Evolutionary conservation across 2,888 invertebrate genomes (phyloP).

Genomic region (Steromphala cineraria): DNA sequence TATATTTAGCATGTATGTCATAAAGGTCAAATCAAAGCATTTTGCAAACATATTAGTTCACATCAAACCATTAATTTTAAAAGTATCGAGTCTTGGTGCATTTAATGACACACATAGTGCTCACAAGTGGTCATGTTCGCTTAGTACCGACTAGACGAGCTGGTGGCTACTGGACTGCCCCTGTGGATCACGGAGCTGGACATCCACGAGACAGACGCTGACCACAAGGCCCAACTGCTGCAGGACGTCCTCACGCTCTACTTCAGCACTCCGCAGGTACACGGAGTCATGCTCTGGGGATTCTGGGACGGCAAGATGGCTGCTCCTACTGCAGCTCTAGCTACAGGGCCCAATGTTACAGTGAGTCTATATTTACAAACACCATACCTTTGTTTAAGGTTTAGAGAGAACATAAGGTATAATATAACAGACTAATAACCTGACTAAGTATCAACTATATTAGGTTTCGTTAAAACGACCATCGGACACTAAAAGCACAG

Average conservation of each 20-base stretch:
- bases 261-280: slow-evolving; percentile 38
- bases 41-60: too few species aligned
- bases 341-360: slow-evolving; percentile 21
- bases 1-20: too few species aligned
- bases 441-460: too few species aligned
- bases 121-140: too few species aligned
- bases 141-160: slow-evolving; percentile 44
- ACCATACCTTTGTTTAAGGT: not conserved
- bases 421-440: too few species aligned
- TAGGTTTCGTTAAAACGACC: too few species aligned
- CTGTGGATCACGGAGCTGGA: slow-evolving; percentile 59
- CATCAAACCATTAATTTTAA: too few species aligned
- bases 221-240: slow-evolving; percentile 35
- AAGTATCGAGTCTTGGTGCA: too few species aligned
- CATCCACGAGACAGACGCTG: slow-evolving; percentile 33
- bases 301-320: slow-evolving; percentile 14
- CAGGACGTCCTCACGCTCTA: slow-evolving; percentile 35
- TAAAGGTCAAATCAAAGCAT: too few species aligned
- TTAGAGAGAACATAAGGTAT: too few species aligned
- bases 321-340: slow-evolving; percentile 26
- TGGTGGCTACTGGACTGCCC: slow-evolving; percentile 49
- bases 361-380: not conserved
- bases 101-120: too few species aligned
- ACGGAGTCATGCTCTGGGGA: slow-evolving; percentile 36
- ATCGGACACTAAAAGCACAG: too few species aligned